Conservation (phyloP, 2,888 invertebrate genomes). For the Hetaerina titia region DNA sequence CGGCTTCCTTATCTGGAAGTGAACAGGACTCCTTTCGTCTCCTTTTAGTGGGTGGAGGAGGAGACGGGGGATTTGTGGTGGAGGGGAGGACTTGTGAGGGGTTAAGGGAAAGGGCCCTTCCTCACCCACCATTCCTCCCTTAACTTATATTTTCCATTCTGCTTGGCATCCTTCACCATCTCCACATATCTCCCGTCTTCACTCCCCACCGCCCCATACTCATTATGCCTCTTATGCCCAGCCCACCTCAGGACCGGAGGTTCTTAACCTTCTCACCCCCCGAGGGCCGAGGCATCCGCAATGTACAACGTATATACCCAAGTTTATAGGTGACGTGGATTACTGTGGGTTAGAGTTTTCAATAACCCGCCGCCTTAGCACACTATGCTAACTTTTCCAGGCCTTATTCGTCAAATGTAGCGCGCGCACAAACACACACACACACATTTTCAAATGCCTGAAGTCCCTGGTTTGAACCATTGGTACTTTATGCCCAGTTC, state of each 20-base stretch:
- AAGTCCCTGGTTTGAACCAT: no score
- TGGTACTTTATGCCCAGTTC: no score
- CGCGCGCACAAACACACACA: no score
- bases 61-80: background rate
- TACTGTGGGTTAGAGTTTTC: background rate
- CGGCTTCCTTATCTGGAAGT: slow-evolving; percentile 61
- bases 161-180: background rate
- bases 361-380: background rate
- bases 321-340: slow-evolving; percentile 1
- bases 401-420: background rate
- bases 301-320: background rate
- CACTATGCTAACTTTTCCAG: background rate
- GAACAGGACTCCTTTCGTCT: slow-evolving; percentile 54
- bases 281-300: background rate
- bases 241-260: background rate
- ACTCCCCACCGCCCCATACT: background rate
- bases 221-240: background rate
- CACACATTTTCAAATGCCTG: no score
- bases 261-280: background rate
- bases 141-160: background rate
- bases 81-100: background rate
- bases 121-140: background rate
- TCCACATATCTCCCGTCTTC: background rate
- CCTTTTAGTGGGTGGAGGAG: background rate
- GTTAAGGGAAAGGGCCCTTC: background rate